Evolutionary conservation across 2,113 vertebrate species (phyloP).

Genomic region (Dipodomys ordii): DNA sequence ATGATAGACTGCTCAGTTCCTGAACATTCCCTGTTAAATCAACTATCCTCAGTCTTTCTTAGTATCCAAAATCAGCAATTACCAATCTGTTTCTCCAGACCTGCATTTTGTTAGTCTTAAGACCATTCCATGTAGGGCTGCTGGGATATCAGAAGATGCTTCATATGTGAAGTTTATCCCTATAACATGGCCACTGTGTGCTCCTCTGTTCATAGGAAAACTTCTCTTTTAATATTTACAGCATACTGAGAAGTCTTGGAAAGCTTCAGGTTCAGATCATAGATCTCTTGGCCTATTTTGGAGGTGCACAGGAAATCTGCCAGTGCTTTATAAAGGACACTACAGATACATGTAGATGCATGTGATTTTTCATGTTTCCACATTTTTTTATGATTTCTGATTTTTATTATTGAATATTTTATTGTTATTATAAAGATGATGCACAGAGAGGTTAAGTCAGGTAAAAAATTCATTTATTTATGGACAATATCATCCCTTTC

Average conservation of each 20-base stretch:
- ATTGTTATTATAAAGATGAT: no score
- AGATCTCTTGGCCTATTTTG: slow-evolving; percentile 85
- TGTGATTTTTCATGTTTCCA: slow-evolving; percentile 77
- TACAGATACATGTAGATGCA: slow-evolving; percentile 79
- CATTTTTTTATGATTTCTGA: no score
- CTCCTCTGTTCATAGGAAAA: slow-evolving; percentile 75
- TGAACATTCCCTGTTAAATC: slow-evolving; percentile 38
- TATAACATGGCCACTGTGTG: slow-evolving; percentile 78
- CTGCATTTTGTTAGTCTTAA: slow-evolving; percentile 86
- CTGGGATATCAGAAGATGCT: slow-evolving; percentile 86
- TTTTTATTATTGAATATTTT: no score
- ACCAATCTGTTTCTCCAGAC: slow-evolving; percentile 83
- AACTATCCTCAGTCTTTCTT: slow-evolving; percentile 59
- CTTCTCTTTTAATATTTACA: slow-evolving; percentile 86
- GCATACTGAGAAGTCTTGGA: slow-evolving; percentile 87
- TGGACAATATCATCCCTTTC: no score
- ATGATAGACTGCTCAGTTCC: slow-evolving; percentile 49
- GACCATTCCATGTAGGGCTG: slow-evolving; percentile 85
- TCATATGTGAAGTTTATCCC: slow-evolving; percentile 81
- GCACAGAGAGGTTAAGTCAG: no score
- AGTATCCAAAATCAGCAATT: slow-evolving; percentile 84
- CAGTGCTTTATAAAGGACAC: slow-evolving; percentile 84
- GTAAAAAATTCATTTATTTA: no score
- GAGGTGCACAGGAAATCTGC: slow-evolving; percentile 81
- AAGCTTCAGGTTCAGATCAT: slow-evolving; percentile 85